Evolutionary conservation across 2,797 vertebrate genomes (phyloP), one percentile per base, ranked within the genome.

Genomic region (Brachymystax lenok): DNA sequence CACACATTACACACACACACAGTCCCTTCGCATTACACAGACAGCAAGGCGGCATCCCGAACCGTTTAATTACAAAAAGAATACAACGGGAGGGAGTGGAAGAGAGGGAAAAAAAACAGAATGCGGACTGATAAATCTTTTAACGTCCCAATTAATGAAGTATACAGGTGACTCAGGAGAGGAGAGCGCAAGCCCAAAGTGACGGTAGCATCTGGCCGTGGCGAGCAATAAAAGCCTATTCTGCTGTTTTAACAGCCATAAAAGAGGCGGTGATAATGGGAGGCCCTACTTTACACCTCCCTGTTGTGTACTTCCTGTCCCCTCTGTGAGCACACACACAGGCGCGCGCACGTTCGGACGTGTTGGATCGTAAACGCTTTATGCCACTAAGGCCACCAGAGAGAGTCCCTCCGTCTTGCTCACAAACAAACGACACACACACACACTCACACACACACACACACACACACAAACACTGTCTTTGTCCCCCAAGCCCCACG

Each of bases 191-290:
- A 77, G 79, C 80, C 74, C 82, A 83, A 75, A 84, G 80, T 68
- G 63, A 82, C 72, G 77, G 40, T 80, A 82, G 88, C 91, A 92
- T 90, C 90, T 91, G 90, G 88, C 84, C 83, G 84, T 66, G 61
- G 74, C 79, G 78, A 76, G 79, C 88, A 88, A 91, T 91, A 92
- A 90, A 92, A 87, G 82, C 79, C 88, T 86, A 88, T 91, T 92
- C 87, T 87, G 85, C 84, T 88, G 86, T 91, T 91, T 92, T 89
- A 92, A 92, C 89, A 89, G 82, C 87, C 88, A 92, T 92, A 90
- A 92, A 46, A 89, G 83, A 85, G 82, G 84, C 77, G 75, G 86
- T 88, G 84, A 85, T 87, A 91, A 91, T 81, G 86, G 89, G 89
- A 86, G 79, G 61, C 54, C 64, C 77, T 76, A 50, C 77, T 89